Conservation (phyloP, 1,140 invertebrate genomes). For the Lasaia peninsularis region DNA sequence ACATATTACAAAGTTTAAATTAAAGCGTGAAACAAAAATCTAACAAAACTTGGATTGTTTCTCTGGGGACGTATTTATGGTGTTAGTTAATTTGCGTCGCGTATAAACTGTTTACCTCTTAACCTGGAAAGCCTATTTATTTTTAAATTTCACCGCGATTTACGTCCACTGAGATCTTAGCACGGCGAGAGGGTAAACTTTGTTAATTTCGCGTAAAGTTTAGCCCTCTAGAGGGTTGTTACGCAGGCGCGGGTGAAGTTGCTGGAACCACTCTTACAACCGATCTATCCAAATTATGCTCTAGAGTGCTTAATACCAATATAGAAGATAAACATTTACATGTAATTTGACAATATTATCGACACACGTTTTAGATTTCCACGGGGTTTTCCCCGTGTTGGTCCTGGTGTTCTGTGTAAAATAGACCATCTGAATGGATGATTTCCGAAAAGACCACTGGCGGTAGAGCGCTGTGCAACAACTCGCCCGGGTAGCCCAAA, state of each 20-base stretch:
- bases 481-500: too few relatives aligned
- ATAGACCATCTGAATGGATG: too few relatives aligned
- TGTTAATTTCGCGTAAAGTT: constrained; percentile 47
- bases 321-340: neutral
- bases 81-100: neutral
- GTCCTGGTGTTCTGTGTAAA: too few relatives aligned
- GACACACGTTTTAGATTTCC: too few relatives aligned
- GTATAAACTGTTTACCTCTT: constrained; percentile 3
- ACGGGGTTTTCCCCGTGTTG: too few relatives aligned
- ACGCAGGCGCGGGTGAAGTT: constrained; percentile 25
- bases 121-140: constrained; percentile 17
- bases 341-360: too few relatives aligned
- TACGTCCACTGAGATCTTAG: constrained; percentile 28
- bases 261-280: constrained; percentile 22
- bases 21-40: neutral
- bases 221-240: constrained; percentile 31
- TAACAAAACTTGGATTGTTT: neutral
- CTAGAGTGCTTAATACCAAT: neutral
- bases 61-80: neutral
- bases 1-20: neutral
- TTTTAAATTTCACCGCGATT: constrained; percentile 39
- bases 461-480: too few relatives aligned
- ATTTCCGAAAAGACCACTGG: too few relatives aligned
- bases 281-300: constrained; percentile 15
- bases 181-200: constrained; percentile 33